phyloP scores from a whole-genome alignment of 2,888 invertebrate species.

The Clistopyga incitator region DNA sequence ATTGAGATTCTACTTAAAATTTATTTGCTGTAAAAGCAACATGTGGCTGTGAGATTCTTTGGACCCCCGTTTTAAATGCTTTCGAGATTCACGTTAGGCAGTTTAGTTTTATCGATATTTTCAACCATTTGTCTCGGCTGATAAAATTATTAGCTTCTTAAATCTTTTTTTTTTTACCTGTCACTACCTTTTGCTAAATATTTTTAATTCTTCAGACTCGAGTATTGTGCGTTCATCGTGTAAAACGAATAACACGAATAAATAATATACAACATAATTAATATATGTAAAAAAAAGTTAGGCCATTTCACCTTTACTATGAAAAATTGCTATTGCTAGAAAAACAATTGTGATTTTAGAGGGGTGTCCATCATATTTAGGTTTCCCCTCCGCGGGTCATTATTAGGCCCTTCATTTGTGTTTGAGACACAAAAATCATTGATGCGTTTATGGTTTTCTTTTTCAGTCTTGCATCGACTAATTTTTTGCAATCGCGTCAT shows the following conservation, averaged over 20 bases:
- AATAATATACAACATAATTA: constrained; percentile 41
- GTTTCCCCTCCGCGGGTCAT: not conserved
- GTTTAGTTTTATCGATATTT: constrained; percentile 25
- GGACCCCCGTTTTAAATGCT: constrained; percentile 14
- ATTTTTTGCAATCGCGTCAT: constrained; percentile 6
- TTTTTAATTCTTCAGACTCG: constrained; percentile 33
- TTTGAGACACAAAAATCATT: constrained; percentile 46
- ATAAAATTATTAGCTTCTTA: not conserved
- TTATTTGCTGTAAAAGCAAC: not conserved
- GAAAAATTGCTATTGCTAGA: constrained; percentile 3
- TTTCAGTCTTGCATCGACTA: constrained; percentile 73
- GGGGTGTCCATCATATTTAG: not conserved
- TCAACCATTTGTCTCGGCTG: not conserved
- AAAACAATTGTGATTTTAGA: not conserved
- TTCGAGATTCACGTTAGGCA: constrained; percentile 41
- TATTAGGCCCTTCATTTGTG: constrained; percentile 40
- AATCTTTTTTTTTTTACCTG: not conserved
- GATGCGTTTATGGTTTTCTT: constrained; percentile 42
- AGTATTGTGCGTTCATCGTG: constrained; percentile 34
- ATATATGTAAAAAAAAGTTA: constrained; percentile 22
- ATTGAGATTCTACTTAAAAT: constrained; percentile 9
- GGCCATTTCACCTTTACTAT: constrained; percentile 20
- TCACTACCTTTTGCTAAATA: not conserved
- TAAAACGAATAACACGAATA: constrained; percentile 37
- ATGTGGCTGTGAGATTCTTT: constrained; percentile 3